phyloP scores from a whole-genome alignment of 2,113 vertebrate species.

The Ictalurus furcatus region DNA sequence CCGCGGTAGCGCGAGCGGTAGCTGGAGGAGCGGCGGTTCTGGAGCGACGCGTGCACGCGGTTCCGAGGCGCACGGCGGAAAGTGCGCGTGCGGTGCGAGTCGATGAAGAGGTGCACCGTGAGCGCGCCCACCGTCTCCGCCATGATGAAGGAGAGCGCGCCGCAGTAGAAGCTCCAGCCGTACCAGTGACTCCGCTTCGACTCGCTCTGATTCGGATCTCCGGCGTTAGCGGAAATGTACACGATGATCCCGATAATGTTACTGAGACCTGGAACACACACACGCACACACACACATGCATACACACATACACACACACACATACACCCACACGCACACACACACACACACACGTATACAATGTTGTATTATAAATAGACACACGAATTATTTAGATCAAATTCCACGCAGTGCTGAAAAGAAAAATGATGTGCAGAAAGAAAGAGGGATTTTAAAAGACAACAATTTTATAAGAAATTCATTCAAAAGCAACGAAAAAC shows the following conservation, averaged over 20 bases:
- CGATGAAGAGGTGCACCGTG: constrained; percentile 96
- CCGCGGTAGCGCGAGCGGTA: constrained; percentile 65
- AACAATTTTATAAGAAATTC: not conserved
- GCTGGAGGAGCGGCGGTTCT: constrained; percentile 58
- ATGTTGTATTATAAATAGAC: no score
- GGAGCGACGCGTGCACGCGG: constrained; percentile 62
- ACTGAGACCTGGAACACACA: constrained; percentile 80
- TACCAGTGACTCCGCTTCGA: constrained; percentile 99
- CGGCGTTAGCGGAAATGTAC: constrained; percentile 95
- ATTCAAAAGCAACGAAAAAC: not conserved
- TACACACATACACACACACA: not conserved
- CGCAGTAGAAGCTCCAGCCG: constrained; percentile 98
- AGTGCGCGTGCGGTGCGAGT: constrained; percentile 87
- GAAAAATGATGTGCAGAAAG: not conserved
- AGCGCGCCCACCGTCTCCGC: constrained; percentile 96
- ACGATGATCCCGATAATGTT: constrained; percentile 99
- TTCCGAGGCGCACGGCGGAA: constrained; percentile 63
- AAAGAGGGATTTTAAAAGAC: not conserved
- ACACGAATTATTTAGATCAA: no score
- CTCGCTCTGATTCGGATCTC: constrained; percentile 93
- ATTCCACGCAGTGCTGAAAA: no score
- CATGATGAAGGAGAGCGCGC: constrained; percentile 94
- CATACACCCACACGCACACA: not conserved
- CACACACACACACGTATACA: not conserved
- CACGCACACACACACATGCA: not conserved